A percentile compares a stretch with the other conserved stretches of the same genome.
These are phyloP conservation scores for Cantharis rufa DNA, from an alignment of 2,888 invertebrate genomes.

Conservation along the genomic window DNA sequence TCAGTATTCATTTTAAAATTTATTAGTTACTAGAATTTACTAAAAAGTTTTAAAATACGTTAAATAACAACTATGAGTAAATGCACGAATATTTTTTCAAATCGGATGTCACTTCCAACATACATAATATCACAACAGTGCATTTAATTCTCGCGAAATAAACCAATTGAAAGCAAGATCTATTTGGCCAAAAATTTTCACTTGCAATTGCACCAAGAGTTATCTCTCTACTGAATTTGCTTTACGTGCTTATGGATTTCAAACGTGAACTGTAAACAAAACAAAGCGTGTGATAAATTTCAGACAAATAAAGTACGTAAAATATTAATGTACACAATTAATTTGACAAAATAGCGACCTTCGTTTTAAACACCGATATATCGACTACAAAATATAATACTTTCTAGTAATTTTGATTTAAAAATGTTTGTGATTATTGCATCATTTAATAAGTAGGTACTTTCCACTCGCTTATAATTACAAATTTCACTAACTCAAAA, in stretches of 20 bases:
- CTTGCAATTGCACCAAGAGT: not conserved
- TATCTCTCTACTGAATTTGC: not conserved
- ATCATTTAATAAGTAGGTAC: not conserved
- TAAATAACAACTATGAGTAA: constrained; percentile 11
- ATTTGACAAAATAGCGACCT: not conserved
- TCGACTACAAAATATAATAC: not conserved
- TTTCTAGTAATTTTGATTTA: not conserved
- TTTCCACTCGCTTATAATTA: not conserved
- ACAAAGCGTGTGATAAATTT: not conserved
- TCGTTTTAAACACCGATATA: not conserved
- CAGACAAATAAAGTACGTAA: not conserved
- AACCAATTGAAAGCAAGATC: not conserved
- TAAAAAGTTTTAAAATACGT: not conserved
- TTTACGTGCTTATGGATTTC: not conserved
- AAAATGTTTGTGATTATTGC: not conserved
- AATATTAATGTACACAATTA: not conserved
- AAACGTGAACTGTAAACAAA: not conserved
- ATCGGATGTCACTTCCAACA: not conserved
- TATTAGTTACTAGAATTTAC: not conserved
- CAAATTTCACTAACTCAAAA: not conserved
- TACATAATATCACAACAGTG: constrained; percentile 6
- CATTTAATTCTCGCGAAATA: constrained; percentile 2
- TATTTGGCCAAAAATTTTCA: not conserved
- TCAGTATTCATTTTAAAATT: constrained; percentile 35
- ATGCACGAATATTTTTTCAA: constrained; percentile 3